Evolutionary conservation across 2,797 vertebrate genomes (phyloP).

Genomic region (Gymnothorax javanicus): DNA sequence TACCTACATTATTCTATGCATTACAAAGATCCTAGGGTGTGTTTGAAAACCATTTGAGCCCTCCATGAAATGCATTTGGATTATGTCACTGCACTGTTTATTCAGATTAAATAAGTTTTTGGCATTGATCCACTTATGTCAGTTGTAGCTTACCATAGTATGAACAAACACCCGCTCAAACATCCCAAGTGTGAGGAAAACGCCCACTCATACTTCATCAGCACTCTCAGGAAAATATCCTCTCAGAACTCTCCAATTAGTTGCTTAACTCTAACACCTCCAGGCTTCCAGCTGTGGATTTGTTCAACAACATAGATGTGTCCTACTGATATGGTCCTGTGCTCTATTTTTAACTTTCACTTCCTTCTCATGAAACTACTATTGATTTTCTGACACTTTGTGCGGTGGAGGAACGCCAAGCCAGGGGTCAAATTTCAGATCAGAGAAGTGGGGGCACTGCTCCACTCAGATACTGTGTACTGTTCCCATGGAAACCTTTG

Average conservation of each 20-base stretch:
- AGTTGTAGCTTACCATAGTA: not conserved
- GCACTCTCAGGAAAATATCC: not conserved
- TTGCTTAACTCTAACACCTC: not conserved
- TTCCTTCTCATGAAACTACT: conserved; percentile 12
- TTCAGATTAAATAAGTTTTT: conserved; percentile 14
- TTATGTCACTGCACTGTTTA: not conserved
- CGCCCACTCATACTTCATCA: not conserved
- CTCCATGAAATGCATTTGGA: not conserved
- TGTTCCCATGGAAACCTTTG: conserved; percentile 76
- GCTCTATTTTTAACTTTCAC: conserved; percentile 2
- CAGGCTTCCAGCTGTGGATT: not conserved
- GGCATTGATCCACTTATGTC: not conserved
- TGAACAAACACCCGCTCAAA: not conserved
- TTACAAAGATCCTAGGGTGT: not conserved
- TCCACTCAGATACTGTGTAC: conserved; percentile 60
- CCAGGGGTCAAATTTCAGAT: conserved; percentile 12
- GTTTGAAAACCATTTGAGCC: not conserved
- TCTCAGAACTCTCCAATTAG: not conserved
- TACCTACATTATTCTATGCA: not conserved
- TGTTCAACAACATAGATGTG: not conserved
- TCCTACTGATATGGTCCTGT: not conserved
- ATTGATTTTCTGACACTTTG: conserved; percentile 7
- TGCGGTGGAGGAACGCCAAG: not conserved
- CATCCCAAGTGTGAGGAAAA: not conserved
- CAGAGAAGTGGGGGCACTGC: conserved; percentile 29